Base-by-base conservation (phyloP, 2,888 invertebrate genomes). In the Anagyrus pseudococci region DNA sequence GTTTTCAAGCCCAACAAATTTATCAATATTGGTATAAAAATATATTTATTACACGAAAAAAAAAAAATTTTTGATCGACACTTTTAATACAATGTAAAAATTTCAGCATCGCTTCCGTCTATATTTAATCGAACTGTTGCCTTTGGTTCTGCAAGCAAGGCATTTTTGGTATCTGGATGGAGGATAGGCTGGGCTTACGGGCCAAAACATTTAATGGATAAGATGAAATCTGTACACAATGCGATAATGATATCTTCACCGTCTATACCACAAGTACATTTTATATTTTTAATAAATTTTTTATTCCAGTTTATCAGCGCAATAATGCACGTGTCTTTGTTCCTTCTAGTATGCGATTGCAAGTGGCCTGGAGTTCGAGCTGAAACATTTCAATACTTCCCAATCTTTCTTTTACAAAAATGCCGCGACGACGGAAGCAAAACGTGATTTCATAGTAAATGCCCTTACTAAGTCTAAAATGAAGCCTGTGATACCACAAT, bases 71-170 rank as follows among this genome's bases (percentile, higher is more conserved):
- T 10, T 4, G 4, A 29, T 29, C 10, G n/a, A n/a, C n/a, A n/a
- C n/a, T n/a, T n/a, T n/a, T n/a, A n/a, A n/a, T n/a, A n/a, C n/a
- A n/a, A n/a, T n/a, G n/a, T n/a, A n/a, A n/a, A n/a, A n/a, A 7
- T 29, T 10, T 10, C n/a, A 91, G 96, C 94, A 0, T 90, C 94
- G 0, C 80, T 99, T 4, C 97, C 98, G 0, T 96, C 84, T 15
- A 99, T 99, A 98, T 99, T 96, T 92, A 96, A 98, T 67, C 86
- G 98, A 20, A 98, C 98, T 0, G 89, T 99, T 33, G 97, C 98
- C 0, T 89, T 99, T 66, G 96, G 98, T 0, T 97, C 97, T 19
- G 98, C 96, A 0, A 98, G 98, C 0, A 98, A 98, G 85, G 95
- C 96, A 0, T 98, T 98, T 84, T 96, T 95, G 54, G 94, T 95